Evolutionary conservation across 2,113 vertebrate species (phyloP).

Genomic region (Atractosteus spatula): DNA sequence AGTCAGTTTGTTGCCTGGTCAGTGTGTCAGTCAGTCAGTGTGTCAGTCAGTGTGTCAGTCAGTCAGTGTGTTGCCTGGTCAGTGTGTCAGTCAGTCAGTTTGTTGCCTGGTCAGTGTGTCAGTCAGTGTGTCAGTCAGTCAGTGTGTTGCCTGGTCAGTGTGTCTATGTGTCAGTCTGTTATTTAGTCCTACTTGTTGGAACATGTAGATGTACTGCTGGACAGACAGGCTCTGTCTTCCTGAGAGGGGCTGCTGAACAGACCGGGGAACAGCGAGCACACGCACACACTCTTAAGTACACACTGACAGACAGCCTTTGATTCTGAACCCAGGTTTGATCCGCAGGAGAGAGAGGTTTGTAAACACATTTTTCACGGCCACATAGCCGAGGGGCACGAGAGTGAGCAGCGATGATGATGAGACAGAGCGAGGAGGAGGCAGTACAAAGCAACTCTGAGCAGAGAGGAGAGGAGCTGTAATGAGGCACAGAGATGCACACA

Average conservation of each 20-base stretch:
- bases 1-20: not conserved
- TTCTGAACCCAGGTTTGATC: conserved; percentile 74
- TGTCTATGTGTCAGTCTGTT: too few species aligned
- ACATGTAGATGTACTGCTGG: too few species aligned
- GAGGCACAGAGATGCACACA: conserved; percentile 60
- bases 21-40: conserved; percentile 47
- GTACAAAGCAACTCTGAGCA: too few species aligned
- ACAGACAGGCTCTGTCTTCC: too few species aligned
- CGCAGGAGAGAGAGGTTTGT: conserved; percentile 78
- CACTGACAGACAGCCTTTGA: conserved; percentile 68
- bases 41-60: too few species aligned
- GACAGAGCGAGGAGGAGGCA: too few species aligned
- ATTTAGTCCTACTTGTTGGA: not conserved
- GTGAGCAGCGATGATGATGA: too few species aligned
- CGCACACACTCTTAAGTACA: conserved; percentile 36
- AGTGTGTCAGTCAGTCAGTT: conserved; percentile 3
- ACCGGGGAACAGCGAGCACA: not conserved
- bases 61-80: too few species aligned
- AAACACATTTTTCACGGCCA: conserved; percentile 81
- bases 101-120: conserved; percentile 32
- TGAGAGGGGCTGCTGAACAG: too few species aligned
- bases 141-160: too few species aligned
- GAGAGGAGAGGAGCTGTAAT: conserved; percentile 55
- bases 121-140: conserved; percentile 40
- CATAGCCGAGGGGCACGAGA: conserved; percentile 71